Evolutionary conservation across 2,888 invertebrate genomes (phyloP), one percentile per base, ranked within the genome.

Genomic region (Agonum fuliginosum): DNA sequence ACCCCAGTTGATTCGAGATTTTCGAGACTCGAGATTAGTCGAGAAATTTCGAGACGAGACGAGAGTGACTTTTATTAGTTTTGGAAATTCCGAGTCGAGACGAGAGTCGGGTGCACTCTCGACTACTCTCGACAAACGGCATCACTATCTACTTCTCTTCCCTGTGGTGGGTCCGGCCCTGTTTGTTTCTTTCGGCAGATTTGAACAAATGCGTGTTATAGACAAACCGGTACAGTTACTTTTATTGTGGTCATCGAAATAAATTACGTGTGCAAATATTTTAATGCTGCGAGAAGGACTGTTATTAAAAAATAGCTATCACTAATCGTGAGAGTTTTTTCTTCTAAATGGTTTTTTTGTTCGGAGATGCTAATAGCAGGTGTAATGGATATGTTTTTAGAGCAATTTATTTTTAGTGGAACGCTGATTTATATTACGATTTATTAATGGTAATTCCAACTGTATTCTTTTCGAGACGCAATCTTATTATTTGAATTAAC

Each of bases 231-330:
- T 74, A 74, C 74, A 74, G 74, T 74, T 74, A 74, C 62, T 58
- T 74, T 74, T 74, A 74, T 74, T 74, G 62, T 62, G 46, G 74
- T 37, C 43, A 74, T 74, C 62, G 74, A 65, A 43, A 74, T 62
- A 62, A 58, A 62, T 62, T 74, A 62, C 58, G 62, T 74, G 46
- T 74, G 74, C 74, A 74, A 74, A 74, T 74, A 74, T 74, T 74
- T 74, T 74, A 74, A 74, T 74, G 74, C 27, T 17, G 17, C 62
- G 46, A 41, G 74, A 62, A 62, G 3, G 37, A 54, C 62, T 74
- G 65, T 65, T 62, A 74, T 74, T 74, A 74, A 74, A 74, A 74
- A 74, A 62, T 62, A 62, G 58, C 58, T 62, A 62, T 62, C 58
- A 62, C 58, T 62, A 62, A 62, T 62, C 58, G 58, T 62, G 58